phyloP scores from a whole-genome alignment of 2,113 vertebrate genomes.

The western clawed frog (Xenopus tropicalis) region DNA sequence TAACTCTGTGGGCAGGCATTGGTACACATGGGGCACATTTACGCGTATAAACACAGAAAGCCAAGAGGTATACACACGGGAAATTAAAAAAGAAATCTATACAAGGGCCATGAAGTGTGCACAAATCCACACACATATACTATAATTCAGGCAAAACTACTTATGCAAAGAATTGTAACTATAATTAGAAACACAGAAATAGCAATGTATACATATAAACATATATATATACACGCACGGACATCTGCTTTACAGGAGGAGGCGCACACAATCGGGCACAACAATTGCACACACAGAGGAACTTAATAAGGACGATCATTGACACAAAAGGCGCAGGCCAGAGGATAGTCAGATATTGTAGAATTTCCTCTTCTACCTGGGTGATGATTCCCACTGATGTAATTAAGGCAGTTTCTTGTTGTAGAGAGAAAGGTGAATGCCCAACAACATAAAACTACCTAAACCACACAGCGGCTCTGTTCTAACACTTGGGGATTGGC shows the following conservation, averaged over 20 bases:
- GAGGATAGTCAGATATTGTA: conserved; percentile 36
- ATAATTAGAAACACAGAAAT: not conserved
- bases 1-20: no score
- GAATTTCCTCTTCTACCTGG: conserved; percentile 53
- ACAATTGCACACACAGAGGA: no score
- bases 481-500: conserved; percentile 54
- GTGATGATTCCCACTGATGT: conserved; percentile 89
- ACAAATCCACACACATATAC: no score
- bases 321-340: not conserved
- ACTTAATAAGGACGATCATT: not conserved
- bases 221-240: not conserved
- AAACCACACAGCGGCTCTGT: conserved; percentile 91
- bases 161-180: not conserved
- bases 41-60: no score
- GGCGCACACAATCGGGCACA: no score
- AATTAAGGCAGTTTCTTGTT: conserved; percentile 97
- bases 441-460: conserved; percentile 99
- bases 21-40: no score
- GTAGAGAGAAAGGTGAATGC: conserved; percentile 90
- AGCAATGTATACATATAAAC: conserved; percentile 7
- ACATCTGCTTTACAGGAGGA: no score
- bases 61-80: no score
- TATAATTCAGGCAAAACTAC: no score
- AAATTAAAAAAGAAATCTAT: no score
- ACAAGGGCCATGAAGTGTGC: no score